A percentile compares a stretch with the other conserved stretches of the same genome.
Conservation (phyloP, 2,888 invertebrate genomes). For the Platynereis dumerilii region DNA sequence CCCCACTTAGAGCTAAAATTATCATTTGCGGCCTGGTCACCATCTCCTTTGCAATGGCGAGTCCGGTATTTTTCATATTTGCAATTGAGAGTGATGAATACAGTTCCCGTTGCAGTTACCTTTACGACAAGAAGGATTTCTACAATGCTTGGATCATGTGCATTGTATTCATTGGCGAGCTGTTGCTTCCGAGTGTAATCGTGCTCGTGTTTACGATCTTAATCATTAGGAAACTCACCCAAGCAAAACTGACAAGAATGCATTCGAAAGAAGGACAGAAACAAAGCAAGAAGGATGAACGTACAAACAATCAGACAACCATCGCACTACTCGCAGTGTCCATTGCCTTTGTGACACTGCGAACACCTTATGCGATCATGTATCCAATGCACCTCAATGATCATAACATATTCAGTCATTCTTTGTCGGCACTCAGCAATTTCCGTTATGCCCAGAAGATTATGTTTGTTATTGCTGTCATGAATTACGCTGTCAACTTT, state of each 20-base stretch:
- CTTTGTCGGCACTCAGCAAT: background rate
- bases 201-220: constrained; percentile 15
- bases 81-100: too few species aligned
- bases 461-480: constrained; percentile 12
- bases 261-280: background rate
- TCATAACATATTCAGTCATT: background rate
- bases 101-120: too few species aligned
- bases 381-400: background rate
- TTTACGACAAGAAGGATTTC: background rate
- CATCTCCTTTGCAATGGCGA: background rate
- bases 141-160: background rate
- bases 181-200: constrained; percentile 9
- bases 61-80: background rate
- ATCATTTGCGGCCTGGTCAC: background rate
- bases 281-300: background rate
- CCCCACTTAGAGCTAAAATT: constrained; percentile 10
- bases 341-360: constrained; percentile 10
- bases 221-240: constrained; percentile 11
- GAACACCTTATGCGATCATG: background rate
- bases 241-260: background rate
- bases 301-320: constrained; percentile 6
- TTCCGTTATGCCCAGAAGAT: background rate
- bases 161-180: constrained; percentile 6
- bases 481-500: constrained; percentile 17
- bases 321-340: constrained; percentile 18